Percentiles rank a stretch among this genome's conserved stretches.
These are phyloP conservation scores for Gastracanthus pulcherrimus DNA, from an alignment of 2,888 invertebrate species.

Conservation along the genomic window DNA sequence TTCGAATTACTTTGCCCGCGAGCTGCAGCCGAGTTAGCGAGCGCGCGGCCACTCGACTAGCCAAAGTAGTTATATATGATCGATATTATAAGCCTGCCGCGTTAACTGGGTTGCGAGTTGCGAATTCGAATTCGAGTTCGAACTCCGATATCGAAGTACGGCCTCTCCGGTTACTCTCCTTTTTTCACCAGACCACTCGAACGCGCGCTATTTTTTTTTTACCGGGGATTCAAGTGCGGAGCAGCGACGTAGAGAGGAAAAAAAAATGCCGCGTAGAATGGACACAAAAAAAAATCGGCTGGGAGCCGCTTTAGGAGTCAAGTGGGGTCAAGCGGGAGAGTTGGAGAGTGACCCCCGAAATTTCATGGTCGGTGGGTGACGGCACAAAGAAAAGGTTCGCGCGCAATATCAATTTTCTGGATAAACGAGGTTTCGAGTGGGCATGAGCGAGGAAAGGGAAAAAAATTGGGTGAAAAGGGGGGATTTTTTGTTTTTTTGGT, in stretches of 20 bases:
- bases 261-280: neutral
- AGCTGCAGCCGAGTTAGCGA: neutral
- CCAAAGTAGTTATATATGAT: neutral
- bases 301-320: neutral
- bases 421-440: too few species aligned
- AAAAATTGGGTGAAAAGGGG: too few species aligned
- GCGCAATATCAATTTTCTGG: neutral
- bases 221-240: neutral
- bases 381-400: neutral
- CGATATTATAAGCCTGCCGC: neutral
- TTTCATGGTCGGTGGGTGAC: neutral
- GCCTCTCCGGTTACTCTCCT: neutral
- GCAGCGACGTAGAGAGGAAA: neutral
- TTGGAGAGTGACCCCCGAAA: neutral
- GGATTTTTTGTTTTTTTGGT: too few species aligned
- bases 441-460: neutral
- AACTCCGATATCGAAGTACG: too few species aligned
- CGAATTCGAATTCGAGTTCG: too few species aligned
- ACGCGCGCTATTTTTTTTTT: neutral
- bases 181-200: neutral
- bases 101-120: too few species aligned
- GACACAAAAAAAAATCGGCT: neutral
- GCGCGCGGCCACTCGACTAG: neutral
- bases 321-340: neutral
- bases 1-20: conserved; percentile 5